phyloP scores from a whole-genome alignment of 2,888 invertebrate species.

The Malacosoma neustria region DNA sequence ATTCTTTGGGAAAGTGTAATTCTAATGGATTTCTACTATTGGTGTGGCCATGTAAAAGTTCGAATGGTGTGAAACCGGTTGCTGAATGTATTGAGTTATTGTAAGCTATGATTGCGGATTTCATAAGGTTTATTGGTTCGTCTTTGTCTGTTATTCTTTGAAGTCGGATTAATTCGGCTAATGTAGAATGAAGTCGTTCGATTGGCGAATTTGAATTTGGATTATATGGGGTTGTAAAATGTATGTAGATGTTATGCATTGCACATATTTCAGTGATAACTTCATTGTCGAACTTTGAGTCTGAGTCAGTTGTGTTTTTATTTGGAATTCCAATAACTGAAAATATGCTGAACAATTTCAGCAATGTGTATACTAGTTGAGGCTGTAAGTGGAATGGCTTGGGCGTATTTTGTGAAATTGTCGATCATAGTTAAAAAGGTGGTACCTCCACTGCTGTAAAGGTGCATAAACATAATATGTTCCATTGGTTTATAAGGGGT shows the following conservation, averaged over 20 bases:
- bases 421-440: conserved; percentile 20
- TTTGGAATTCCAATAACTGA: conserved; percentile 14
- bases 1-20: conserved; percentile 35
- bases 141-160: conserved; percentile 15
- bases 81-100: conserved; percentile 21
- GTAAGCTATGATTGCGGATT: conserved; percentile 20
- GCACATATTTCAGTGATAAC: conserved; percentile 17
- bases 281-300: conserved; percentile 20
- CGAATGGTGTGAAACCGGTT: conserved; percentile 20
- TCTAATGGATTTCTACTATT: conserved; percentile 21
- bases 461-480: conserved; percentile 15
- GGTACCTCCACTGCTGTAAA: conserved; percentile 12
- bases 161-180: conserved; percentile 14
- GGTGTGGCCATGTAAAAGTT: conserved; percentile 22
- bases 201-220: conserved; percentile 16
- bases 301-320: conserved; percentile 21
- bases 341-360: conserved; percentile 13
- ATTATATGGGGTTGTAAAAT: conserved; percentile 15
- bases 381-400: conserved; percentile 14
- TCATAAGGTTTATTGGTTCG: conserved; percentile 10
- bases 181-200: conserved; percentile 13
- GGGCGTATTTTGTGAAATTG: conserved; percentile 21
- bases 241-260: conserved; percentile 13
- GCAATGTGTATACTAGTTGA: conserved; percentile 15
- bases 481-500: conserved; percentile 18